A percentile compares a stretch with the other conserved stretches of the same genome.
phyloP scores from a whole-genome alignment of 2,797 vertebrate genomes.

The Micromesistius poutassou region DNA sequence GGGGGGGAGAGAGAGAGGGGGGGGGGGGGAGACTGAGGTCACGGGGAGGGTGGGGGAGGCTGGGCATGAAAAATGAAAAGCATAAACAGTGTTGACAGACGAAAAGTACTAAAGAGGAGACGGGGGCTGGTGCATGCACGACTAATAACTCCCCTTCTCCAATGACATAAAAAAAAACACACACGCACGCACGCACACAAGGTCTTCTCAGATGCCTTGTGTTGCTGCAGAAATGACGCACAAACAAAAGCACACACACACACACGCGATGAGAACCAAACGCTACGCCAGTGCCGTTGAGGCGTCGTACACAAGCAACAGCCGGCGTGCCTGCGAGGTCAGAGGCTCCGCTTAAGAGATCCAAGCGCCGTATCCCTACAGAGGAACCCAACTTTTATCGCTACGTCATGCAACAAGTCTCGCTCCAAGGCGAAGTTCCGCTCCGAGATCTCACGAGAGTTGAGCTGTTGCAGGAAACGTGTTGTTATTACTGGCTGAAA shows the following conservation, averaged over 20 bases:
- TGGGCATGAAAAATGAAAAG: slow-evolving; percentile 69
- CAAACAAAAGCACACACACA: slow-evolving; percentile 15
- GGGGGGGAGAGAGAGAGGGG: slow-evolving; percentile 34
- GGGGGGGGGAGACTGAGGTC: slow-evolving; percentile 17
- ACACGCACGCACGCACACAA: slow-evolving; percentile 16
- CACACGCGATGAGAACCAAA: background rate
- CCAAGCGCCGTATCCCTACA: background rate
- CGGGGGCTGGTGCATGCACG: slow-evolving; percentile 42
- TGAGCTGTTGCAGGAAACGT: too few species aligned
- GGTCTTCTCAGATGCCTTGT: background rate
- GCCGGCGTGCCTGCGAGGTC: background rate
- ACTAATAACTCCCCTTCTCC: slow-evolving; percentile 48
- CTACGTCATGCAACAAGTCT: too few species aligned
- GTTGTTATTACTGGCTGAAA: too few species aligned
- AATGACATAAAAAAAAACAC: slow-evolving; percentile 53
- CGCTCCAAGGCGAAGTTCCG: too few species aligned
- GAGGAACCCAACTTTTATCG: too few species aligned
- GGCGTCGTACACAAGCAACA: background rate
- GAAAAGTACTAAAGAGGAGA: slow-evolving; percentile 46
- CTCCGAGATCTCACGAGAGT: too few species aligned
- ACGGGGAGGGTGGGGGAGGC: background rate
- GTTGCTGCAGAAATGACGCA: background rate
- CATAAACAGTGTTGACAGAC: slow-evolving; percentile 64
- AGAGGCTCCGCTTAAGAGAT: background rate
- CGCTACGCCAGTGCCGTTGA: background rate